Evolutionary conservation across 2,888 invertebrate genomes (phyloP), one percentile per base, ranked within the genome.

Genomic region (Therioaphis trifolii): DNA sequence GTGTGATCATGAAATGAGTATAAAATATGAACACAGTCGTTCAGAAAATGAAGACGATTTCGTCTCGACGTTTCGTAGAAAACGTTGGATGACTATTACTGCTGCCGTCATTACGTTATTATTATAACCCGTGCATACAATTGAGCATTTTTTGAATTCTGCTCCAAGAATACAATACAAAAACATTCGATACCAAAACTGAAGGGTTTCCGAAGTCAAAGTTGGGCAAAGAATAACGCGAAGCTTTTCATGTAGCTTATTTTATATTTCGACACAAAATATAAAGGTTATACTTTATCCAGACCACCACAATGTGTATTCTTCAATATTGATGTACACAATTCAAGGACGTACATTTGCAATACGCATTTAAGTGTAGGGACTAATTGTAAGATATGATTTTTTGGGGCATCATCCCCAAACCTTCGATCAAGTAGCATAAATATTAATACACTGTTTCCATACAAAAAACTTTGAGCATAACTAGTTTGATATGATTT

Each of bases 191-290:
- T 18, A 2, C 40, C 40, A 40, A 75, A 58, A 58, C 40, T 40
- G 24, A 9, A 40, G 58, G 75, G 58, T n/a, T n/a, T n/a, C n/a
- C n/a, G n/a, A n/a, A n/a, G n/a, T n/a, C n/a, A n/a, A n/a, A n/a
- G n/a, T n/a, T 75, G 24, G 40, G 58, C 43, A 24, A 75, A 43
- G 21, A 40, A 75, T 66, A 24, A 75, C 15, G 35, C 18, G 40
- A 40, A 55, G 18, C 58, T 75, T 58, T 72, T 75, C 24, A 75
- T 75, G 14, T 18, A 15, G 24, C 15, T 75, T n/a, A n/a, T n/a
- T 75, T 58, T 75, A 43, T 75, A 11, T 15, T 18, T 4, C 40
- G 11, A 12, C 40, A 18, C 1, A 75, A 40, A 40, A 55, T 2
- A 49, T 24, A 40, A 58, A 75, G 40, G 58, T 75, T 58, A 21